These are phyloP conservation scores for Choristoneura rosaceana DNA, from an alignment of 2,888 invertebrate genomes.

Conservation along the genomic window DNA sequence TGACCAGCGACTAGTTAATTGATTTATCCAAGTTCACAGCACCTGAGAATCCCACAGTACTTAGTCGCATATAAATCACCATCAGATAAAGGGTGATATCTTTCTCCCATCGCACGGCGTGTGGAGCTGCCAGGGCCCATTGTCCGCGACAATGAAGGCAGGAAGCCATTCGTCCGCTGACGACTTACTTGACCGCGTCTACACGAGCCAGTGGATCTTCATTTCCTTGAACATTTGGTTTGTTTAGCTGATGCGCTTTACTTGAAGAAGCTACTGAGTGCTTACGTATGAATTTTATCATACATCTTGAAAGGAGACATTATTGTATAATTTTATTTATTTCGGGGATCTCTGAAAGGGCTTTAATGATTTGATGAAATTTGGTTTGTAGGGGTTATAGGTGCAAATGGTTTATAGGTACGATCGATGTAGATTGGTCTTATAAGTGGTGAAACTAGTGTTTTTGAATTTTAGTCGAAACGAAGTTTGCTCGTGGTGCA, in stretches of 20 bases:
- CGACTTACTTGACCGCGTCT: conserved; percentile 23
- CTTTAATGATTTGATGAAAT: too few species aligned
- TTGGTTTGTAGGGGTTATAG: too few species aligned
- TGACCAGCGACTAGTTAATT: not conserved
- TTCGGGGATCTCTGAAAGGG: too few species aligned
- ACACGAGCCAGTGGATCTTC: not conserved
- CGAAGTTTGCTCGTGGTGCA: too few species aligned
- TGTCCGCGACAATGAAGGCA: conserved; percentile 33
- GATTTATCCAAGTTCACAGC: not conserved
- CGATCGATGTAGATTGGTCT: too few species aligned
- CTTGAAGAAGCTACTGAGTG: not conserved
- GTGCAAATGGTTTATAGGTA: too few species aligned
- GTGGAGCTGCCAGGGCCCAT: conserved; percentile 23
- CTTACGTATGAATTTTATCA: too few species aligned
- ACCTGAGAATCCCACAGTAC: conserved; percentile 2
- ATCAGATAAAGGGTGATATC: conserved; percentile 35
- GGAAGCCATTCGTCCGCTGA: conserved; percentile 36
- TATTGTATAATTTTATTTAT: too few species aligned
- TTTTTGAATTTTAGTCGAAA: too few species aligned
- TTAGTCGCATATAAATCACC: conserved; percentile 27
- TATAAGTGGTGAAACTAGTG: too few species aligned
- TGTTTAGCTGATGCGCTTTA: not conserved
- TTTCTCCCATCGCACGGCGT: conserved; percentile 23
- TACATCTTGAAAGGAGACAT: too few species aligned
- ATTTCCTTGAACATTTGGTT: not conserved